Base-by-base conservation (phyloP, 2,888 invertebrate species). In the Chrysopilus asiliformis region DNA sequence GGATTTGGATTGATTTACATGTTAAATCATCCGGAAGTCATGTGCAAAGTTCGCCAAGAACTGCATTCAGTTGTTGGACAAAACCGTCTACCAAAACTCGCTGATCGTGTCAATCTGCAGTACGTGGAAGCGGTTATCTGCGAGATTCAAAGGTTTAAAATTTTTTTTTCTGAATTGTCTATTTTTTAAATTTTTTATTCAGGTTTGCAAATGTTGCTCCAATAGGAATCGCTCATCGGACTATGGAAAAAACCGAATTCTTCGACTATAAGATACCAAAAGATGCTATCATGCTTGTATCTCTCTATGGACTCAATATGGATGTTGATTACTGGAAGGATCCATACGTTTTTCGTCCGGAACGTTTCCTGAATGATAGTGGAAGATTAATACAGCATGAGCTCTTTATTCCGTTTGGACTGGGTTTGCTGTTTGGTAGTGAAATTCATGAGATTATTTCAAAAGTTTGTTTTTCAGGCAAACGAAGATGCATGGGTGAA, bases 371-470 rank as follows among this genome's bases (percentile, higher is more conserved):
- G 32, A 66, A 71, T 45, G 60, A 65, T 9, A 50, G 58, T 14
- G 74, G 72, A 14, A 57, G 56, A 46, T 56, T 71, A 38, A 64
- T 64, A 44, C 66, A 65, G 44, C 66, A 68, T 34, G 72, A 70
- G 44, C 62, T 70, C 45, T 67, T 72, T 49, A 68, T 74, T 39
- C 69, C 72, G 8, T 82, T 80, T 50, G 79, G 81, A 41, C 60
- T 71, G 52, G 80, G 81, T 79, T 57, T 53, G 57, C 40, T 10
- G 26, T 30, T 7, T 32, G 4, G 20, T 18, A 6, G 14, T 6
- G n/a, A 12, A 25, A 31, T 26, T 4, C 17, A 5, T 24, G 6
- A 14, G 7, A 3, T 20, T 9, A 15, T 22, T 30, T 27, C 26
- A 34, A n/a, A 34, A 18, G 7, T 31, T 34, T 32, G 4, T 10